phyloP scores from a whole-genome alignment of 2,888 invertebrate genomes.

The Acholoe squamosa region DNA sequence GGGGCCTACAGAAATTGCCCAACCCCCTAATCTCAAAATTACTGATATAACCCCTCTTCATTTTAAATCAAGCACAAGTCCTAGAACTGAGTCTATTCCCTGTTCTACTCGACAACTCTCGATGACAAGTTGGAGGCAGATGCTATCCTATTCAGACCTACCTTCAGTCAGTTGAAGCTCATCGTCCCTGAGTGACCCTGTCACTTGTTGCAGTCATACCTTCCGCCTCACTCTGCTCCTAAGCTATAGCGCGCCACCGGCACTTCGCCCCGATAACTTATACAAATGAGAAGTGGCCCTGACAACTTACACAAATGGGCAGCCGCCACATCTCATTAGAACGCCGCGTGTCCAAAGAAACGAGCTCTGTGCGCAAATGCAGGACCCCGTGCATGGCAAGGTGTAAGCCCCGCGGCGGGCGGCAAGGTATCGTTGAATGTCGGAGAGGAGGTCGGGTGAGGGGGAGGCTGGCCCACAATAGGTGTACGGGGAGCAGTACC shows the following conservation, averaged over 20 bases:
- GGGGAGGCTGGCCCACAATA: neutral
- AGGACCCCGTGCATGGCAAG: neutral
- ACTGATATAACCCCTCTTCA: too few species aligned
- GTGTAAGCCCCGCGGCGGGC: slow-evolving; percentile 42
- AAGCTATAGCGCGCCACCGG: slow-evolving; percentile 4
- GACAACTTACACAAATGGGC: slow-evolving; percentile 48
- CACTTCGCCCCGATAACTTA: slow-evolving; percentile 21
- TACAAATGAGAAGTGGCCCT: slow-evolving; percentile 36
- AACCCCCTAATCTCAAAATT: too few species aligned
- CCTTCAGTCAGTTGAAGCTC: neutral
- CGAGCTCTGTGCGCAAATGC: slow-evolving; percentile 60
- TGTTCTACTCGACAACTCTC: neutral
- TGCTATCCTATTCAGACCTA: neutral
- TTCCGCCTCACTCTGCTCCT: neutral
- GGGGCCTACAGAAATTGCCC: too few species aligned
- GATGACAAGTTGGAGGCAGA: neutral
- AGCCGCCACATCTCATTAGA: slow-evolving; percentile 40
- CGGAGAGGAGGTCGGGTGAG: neutral
- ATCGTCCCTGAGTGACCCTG: neutral
- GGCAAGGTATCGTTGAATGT: neutral
- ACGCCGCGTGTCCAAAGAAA: neutral
- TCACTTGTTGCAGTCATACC: neutral
- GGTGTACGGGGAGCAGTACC: neutral
- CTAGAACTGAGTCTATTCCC: too few species aligned
- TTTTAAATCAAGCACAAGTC: too few species aligned